Base-by-base conservation (phyloP, 1,140 invertebrate species). In the Diorhabda carinulata region DNA sequence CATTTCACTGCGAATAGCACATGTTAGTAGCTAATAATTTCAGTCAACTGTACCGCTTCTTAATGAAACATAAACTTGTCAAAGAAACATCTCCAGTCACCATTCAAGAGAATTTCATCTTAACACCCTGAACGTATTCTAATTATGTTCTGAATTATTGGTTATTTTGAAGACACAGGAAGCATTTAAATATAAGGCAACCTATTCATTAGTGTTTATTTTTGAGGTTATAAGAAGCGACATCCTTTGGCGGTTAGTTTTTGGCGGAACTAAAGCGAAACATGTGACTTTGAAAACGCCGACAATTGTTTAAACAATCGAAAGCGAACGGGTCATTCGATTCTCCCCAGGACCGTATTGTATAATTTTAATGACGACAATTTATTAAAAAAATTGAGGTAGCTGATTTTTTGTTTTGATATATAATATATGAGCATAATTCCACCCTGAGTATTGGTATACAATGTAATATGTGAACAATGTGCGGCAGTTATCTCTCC, bases 201-300 rank as follows among this genome's bases (percentile, higher is more conserved):
- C 67, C 60, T 62, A 68, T 68, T 68, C 61, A 68, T 68, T 68
- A 68, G 59, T 40, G 67, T 63, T 52, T 68, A 62, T 62, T 68
- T 68, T 63, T 25, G 67, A 68, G 67, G 67, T 68, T 62, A 68
- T 62, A 45, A n/a, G 65, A 43, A 10, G 60, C 67, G 67, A 68
- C 67, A 63, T 62, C 61, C 67, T 68, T 68, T 68, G 67, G 56
- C 47, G 59, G 67, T 62, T 58, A 44, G 10, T 25, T 45, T 58
- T 43, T 68, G 60, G 67, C 67, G 67, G 67, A 68, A 68, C 67
- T 68, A 68, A 68, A 68, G 52, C 67, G 67, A 68, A 68, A 68
- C 67, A 68, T 62, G 45, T 68, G 67, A 68, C n/a, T 58, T 61
- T 68, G 43, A 9, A 62, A 43, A 68, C 61, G 61, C 59, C 60